Evolutionary conservation across 2,888 invertebrate species (phyloP).

Genomic region (Zaprionus obscuricornis): DNA sequence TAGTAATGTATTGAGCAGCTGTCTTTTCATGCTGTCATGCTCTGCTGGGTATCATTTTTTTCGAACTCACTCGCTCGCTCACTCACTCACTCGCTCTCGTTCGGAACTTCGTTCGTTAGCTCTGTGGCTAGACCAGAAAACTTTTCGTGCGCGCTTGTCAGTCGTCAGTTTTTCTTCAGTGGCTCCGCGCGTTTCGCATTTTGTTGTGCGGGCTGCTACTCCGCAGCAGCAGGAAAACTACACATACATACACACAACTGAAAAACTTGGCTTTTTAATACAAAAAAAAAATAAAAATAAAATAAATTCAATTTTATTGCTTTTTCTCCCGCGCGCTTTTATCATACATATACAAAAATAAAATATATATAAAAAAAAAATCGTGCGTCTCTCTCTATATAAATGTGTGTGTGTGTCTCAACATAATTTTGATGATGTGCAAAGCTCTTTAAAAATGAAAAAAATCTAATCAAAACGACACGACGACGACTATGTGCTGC

Average conservation of each 20-base stretch:
- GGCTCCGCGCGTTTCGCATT: conserved; percentile 80
- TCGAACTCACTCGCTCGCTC: conserved; percentile 52
- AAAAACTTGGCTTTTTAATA: conserved; percentile 66
- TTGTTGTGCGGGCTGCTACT: conserved; percentile 75
- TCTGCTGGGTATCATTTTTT: conserved; percentile 41
- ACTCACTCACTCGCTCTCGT: conserved; percentile 34
- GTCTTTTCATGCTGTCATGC: conserved; percentile 6
- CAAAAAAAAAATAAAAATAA: too few relatives aligned
- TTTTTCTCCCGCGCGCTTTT: conserved; percentile 72
- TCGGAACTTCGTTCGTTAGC: conserved; percentile 57
- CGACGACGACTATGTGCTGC: conserved; percentile 76
- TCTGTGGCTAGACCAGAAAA: conserved; percentile 53
- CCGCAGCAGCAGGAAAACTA: conserved; percentile 74
- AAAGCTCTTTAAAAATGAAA: conserved; percentile 60
- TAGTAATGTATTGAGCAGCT: conserved; percentile 10
- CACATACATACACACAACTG: conserved; percentile 62
- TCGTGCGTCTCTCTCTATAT: conserved; percentile 43
- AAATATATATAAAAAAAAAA: conserved; percentile 18
- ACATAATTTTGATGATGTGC: conserved; percentile 54
- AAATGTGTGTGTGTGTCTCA: conserved; percentile 59
- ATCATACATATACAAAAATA: conserved; percentile 45
- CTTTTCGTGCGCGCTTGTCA: conserved; percentile 63
- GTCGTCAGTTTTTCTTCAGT: conserved; percentile 78
- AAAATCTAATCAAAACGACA: conserved; percentile 69
- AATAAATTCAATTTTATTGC: conserved; percentile 77